Conservation (phyloP, 1,140 invertebrate genomes). For the Steinernema khuongi region DNA sequence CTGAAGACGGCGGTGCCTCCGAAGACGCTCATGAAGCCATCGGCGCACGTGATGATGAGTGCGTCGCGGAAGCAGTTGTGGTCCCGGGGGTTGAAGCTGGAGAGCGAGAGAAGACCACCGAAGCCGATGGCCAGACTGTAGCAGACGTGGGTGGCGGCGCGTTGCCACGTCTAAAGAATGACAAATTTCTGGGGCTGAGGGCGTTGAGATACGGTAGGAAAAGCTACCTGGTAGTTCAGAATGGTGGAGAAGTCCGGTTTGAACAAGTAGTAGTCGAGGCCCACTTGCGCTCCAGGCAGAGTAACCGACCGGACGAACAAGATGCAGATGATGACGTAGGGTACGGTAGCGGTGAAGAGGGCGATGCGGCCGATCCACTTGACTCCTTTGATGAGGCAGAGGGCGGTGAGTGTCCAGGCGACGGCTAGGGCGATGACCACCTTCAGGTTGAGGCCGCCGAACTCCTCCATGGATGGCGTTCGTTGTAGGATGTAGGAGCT, state of each 20-base stretch:
- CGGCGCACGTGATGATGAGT: constrained; percentile 67
- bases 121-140: constrained; percentile 62
- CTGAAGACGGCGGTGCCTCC: constrained; percentile 66
- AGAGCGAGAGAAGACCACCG: constrained; percentile 63
- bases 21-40: constrained; percentile 67
- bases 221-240: constrained; percentile 12
- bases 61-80: constrained; percentile 64
- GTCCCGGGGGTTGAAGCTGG: constrained; percentile 61
- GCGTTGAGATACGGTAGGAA: constrained; percentile 3
- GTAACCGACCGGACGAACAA: constrained; percentile 70
- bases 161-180: constrained; percentile 59
- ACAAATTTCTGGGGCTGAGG: not conserved
- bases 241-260: constrained; percentile 28
- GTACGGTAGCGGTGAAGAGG: constrained; percentile 66
- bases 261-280: constrained; percentile 66
- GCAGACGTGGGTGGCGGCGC: constrained; percentile 63
- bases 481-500: not conserved
- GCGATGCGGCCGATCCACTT: constrained; percentile 31
- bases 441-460: constrained; percentile 26
- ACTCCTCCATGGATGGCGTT: constrained; percentile 19
- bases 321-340: constrained; percentile 71
- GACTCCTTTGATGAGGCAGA: constrained; percentile 23
- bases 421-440: constrained; percentile 7
- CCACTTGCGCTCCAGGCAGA: constrained; percentile 70
- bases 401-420: constrained; percentile 15